Evolutionary conservation across 2,888 invertebrate species (phyloP).

Genomic region (Ormia ochracea): DNA sequence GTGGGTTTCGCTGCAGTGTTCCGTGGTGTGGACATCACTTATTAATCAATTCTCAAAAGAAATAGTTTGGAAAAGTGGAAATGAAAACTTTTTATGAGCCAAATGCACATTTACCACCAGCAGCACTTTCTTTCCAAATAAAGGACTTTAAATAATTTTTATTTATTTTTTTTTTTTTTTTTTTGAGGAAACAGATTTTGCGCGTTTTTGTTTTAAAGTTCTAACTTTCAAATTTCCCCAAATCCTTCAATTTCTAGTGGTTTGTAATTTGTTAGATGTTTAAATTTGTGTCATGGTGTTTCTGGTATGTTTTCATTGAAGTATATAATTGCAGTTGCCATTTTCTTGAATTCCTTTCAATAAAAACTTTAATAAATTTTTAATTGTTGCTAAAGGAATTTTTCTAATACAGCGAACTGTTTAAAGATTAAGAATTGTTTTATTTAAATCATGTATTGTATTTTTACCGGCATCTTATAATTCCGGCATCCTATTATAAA

Average conservation of each 20-base stretch:
- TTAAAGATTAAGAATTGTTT: not conserved
- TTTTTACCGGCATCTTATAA: no score
- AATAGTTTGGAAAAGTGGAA: not conserved
- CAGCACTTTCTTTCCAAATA: not conserved
- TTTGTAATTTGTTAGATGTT: not conserved
- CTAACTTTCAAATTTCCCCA: not conserved
- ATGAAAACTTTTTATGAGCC: slow-evolving; percentile 16
- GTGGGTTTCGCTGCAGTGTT: no score
- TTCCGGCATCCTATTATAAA: no score
- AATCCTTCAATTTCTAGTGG: not conserved
- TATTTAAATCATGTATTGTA: no score
- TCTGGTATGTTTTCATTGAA: not conserved
- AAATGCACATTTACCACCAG: slow-evolving; percentile 40
- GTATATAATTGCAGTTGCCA: not conserved
- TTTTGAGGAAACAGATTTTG: slow-evolving; percentile 29
- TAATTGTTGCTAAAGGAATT: not conserved
- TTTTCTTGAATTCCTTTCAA: slow-evolving; percentile 19
- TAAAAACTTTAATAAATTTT: not conserved
- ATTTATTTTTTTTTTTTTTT: not conserved
- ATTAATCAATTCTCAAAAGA: not conserved
- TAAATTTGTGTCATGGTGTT: slow-evolving; percentile 1
- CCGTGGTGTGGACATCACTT: slow-evolving; percentile 30
- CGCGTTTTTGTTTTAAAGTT: slow-evolving; percentile 42
- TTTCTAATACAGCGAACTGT: not conserved
- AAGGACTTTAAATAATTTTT: not conserved